Base-by-base conservation (phyloP, 1,140 invertebrate genomes). In the Conus betulinus region DNA sequence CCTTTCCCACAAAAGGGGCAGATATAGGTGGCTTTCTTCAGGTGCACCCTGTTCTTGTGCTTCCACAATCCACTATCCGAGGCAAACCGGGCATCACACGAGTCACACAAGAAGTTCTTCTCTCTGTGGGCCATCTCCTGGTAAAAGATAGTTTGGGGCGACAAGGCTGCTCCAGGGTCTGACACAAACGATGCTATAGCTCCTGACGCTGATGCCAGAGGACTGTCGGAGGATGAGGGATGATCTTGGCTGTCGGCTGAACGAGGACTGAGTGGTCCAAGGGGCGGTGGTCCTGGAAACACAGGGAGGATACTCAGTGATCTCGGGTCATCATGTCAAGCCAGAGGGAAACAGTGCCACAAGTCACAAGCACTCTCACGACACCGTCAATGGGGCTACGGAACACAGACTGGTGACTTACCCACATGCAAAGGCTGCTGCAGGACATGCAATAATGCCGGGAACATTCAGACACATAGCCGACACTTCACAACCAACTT, bases 1-100 rank as follows among this genome's bases (percentile, higher is more conserved):
- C 82, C 82, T 63, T 67, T 84, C 6, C 82, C 82, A 23, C 82
- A 84, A 23, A 84, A 25, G 3, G 55, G 20, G 27, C 82, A 84
- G 11, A 60, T 52, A n/a, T 84, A 52, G 53, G 57, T 81, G 39
- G 39, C 39, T 52, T 81, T 81, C 79, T 81, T 81, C 39, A 81
- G 20, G 79, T 81, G 79, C 27, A 81, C 51, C 51, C 17, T 13
- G 79, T 53, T 81, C 39, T 23, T 81, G 79, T 81, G 79, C 79
- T 81, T 81, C 79, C 79, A 81, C 51, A 81, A 51, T 15, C 79
- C 79, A 17, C 79, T 81, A 51, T 81, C 17, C 10, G 79, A 51
- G 5, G 79, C 39, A 17, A 53, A 81, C 5, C 39, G 5, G 10
- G 79, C 39, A 3, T 53, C 79, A 23, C 79, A 81, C 5, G 27